phyloP scores from a whole-genome alignment of 2,888 invertebrate species.

The Leucania comma region DNA sequence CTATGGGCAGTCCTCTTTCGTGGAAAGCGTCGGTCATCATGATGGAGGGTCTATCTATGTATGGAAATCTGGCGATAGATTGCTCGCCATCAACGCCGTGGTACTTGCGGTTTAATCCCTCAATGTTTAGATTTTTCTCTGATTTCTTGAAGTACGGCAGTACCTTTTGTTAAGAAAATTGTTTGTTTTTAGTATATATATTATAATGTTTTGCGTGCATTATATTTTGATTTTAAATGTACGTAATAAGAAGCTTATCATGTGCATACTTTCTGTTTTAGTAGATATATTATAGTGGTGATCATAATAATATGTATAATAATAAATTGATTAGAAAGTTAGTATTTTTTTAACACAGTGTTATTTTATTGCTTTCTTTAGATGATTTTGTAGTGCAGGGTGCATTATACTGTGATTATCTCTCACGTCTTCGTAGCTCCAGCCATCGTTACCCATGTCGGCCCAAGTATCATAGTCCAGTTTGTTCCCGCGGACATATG shows the following conservation, averaged over 20 bases:
- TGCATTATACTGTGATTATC: constrained; percentile 9
- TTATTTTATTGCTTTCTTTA: background rate
- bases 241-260: background rate
- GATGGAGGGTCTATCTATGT: constrained; percentile 90
- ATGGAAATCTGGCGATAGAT: constrained; percentile 91
- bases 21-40: constrained; percentile 90
- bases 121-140: constrained; percentile 90
- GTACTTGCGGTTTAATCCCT: constrained; percentile 86
- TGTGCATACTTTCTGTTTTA: background rate
- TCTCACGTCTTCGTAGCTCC: constrained; percentile 90
- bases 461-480: constrained; percentile 92
- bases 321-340: no score
- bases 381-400: constrained; percentile 3
- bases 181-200: background rate
- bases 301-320: no score
- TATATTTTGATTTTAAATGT: background rate
- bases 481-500: constrained; percentile 90
- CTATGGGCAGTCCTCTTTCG: constrained; percentile 90
- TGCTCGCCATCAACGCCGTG: constrained; percentile 91
- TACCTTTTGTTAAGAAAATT: constrained; percentile 74
- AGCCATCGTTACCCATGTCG: constrained; percentile 90
- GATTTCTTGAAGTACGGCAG: constrained; percentile 93
- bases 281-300: background rate
- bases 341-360: background rate
- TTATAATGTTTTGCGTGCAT: background rate